Conservation (phyloP, 2,113 vertebrate genomes). For the Gobio gobio region DNA sequence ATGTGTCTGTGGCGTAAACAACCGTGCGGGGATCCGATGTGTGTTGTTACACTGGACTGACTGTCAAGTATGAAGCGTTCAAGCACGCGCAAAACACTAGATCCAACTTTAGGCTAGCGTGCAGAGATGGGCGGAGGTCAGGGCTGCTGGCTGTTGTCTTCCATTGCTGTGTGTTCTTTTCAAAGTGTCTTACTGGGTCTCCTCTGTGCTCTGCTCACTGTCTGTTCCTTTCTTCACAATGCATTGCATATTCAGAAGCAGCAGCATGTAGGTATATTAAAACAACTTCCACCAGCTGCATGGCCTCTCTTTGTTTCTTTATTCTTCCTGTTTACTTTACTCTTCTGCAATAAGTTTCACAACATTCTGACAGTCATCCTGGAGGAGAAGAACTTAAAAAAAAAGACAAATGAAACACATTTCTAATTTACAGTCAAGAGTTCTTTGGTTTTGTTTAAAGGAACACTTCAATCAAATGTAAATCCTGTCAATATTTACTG, state of each 20-base stretch:
- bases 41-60: not conserved
- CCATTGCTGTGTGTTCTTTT: slow-evolving; percentile 50
- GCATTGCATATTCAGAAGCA: slow-evolving; percentile 72
- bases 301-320: slow-evolving; percentile 58
- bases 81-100: not conserved
- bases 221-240: slow-evolving; percentile 72
- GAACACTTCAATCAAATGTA: slow-evolving; percentile 1
- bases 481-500: not conserved
- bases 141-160: slow-evolving; percentile 30
- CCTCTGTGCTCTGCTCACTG: slow-evolving; percentile 74
- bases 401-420: not conserved
- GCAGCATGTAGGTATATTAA: slow-evolving; percentile 70
- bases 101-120: slow-evolving; percentile 4
- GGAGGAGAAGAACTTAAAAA: slow-evolving; percentile 36
- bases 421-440: not conserved
- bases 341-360: slow-evolving; percentile 51
- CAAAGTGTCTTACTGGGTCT: slow-evolving; percentile 67
- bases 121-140: not conserved
- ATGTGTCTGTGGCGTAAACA: not conserved
- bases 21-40: not conserved
- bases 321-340: slow-evolving; percentile 45
- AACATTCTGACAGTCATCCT: slow-evolving; percentile 51
- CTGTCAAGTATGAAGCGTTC: not conserved
- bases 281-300: slow-evolving; percentile 68
- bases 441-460: not conserved